phyloP scores from a whole-genome alignment of 2,797 vertebrate genomes.

The Salmo trutta region DNA sequence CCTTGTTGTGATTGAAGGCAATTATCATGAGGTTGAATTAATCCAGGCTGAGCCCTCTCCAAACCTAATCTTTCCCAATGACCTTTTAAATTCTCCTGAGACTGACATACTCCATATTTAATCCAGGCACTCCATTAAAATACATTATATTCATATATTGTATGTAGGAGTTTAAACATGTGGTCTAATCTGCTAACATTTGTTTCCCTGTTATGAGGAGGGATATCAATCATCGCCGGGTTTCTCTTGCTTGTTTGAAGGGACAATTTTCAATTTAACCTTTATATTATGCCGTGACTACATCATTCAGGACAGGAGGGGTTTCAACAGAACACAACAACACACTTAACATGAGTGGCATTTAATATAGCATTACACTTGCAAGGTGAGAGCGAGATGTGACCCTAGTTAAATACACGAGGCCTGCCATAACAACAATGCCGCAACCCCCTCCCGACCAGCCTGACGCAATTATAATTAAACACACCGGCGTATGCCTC shows the following conservation, averaged over 20 bases:
- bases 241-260: conserved; percentile 71
- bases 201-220: conserved; percentile 78
- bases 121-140: conserved; percentile 68
- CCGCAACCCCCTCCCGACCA: conserved; percentile 50
- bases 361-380: conserved; percentile 97
- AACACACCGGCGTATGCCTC: conserved; percentile 88
- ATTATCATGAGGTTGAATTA: conserved; percentile 49
- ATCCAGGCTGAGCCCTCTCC: conserved; percentile 28
- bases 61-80: conserved; percentile 62
- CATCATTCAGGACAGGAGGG: conserved; percentile 72
- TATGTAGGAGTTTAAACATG: conserved; percentile 60
- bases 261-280: conserved; percentile 96
- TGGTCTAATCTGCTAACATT: conserved; percentile 76
- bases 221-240: conserved; percentile 92
- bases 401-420: conserved; percentile 97
- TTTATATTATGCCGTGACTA: conserved; percentile 83
- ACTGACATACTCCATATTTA: conserved; percentile 72
- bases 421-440: conserved; percentile 72
- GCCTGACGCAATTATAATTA: conserved; percentile 91
- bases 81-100: conserved; percentile 76
- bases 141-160: conserved; percentile 66
- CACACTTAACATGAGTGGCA: conserved; percentile 95
- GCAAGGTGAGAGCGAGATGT: conserved; percentile 88
- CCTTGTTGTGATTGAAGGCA: conserved; percentile 7
- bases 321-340: conserved; percentile 72